phyloP scores from a whole-genome alignment of 2,888 invertebrate genomes.

The Geotrupes spiniger region DNA sequence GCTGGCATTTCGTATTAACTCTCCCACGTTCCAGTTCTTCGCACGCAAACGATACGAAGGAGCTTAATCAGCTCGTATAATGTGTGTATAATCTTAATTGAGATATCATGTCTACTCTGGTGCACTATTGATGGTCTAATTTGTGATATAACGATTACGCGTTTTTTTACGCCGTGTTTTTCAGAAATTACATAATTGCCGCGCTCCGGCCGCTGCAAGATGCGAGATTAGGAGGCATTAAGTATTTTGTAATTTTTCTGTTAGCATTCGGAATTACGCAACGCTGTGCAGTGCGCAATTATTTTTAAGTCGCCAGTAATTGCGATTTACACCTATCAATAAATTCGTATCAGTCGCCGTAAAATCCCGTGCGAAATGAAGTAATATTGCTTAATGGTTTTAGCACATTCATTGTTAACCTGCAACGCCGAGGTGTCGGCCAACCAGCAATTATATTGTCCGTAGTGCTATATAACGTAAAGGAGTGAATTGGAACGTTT shows the following conservation, averaged over 20 bases:
- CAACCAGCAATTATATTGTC: slow-evolving; percentile 14
- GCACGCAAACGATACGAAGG: slow-evolving; percentile 35
- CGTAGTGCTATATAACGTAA: slow-evolving; percentile 3
- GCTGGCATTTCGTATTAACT: slow-evolving; percentile 38
- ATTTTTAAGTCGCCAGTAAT: neutral
- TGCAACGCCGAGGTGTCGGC: slow-evolving; percentile 14
- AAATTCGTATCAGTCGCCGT: slow-evolving; percentile 1
- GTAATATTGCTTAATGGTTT: slow-evolving; percentile 18
- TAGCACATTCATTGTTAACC: slow-evolving; percentile 20
- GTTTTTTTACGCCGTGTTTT: neutral
- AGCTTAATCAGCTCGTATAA: slow-evolving; percentile 24
- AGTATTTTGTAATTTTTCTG: no score
- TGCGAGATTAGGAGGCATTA: no score
- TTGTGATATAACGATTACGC: slow-evolving; percentile 2
- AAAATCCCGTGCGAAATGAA: slow-evolving; percentile 10
- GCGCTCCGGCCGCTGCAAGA: no score
- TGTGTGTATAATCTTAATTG: slow-evolving; percentile 23
- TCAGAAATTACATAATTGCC: no score
- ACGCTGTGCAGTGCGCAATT: no score
- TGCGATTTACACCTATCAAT: neutral
- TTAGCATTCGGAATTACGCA: no score
- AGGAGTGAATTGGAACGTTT: slow-evolving; percentile 7
- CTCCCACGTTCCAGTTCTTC: slow-evolving; percentile 45
- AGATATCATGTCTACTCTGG: slow-evolving; percentile 24
- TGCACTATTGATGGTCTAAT: slow-evolving; percentile 19